Percentiles rank a stretch among this genome's conserved stretches.
phyloP scores from a whole-genome alignment of 2,888 invertebrate species.

The Chalcosyrphus nemorum region DNA sequence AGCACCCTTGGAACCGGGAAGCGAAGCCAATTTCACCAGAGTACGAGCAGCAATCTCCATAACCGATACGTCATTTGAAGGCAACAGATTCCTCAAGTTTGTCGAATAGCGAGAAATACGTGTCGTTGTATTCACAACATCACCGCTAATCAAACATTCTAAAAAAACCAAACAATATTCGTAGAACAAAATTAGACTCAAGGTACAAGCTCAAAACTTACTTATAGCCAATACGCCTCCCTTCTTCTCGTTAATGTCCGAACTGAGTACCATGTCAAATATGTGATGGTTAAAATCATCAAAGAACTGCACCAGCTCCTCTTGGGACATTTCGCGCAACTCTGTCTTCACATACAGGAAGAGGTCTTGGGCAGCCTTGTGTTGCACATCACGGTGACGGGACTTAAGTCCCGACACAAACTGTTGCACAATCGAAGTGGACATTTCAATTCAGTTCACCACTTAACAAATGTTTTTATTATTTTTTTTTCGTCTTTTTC shows the following conservation, averaged over 20 bases:
- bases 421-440: conserved; percentile 86
- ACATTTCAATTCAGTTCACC: conserved; percentile 75
- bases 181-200: too few relatives aligned
- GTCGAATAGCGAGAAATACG: conserved; percentile 96
- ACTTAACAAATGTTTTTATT: conserved; percentile 4
- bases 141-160: conserved; percentile 96
- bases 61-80: conserved; percentile 94
- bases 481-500: background rate
- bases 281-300: conserved; percentile 98
- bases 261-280: conserved; percentile 97
- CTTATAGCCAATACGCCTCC: conserved; percentile 97
- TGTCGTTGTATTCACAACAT: conserved; percentile 95
- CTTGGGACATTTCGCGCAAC: conserved; percentile 93
- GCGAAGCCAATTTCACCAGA: conserved; percentile 94
- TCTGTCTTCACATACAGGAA: conserved; percentile 96
- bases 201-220: conserved; percentile 81
- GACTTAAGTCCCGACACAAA: conserved; percentile 95
- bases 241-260: conserved; percentile 96
- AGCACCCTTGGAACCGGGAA: conserved; percentile 95
- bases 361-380: conserved; percentile 93
- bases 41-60: conserved; percentile 98
- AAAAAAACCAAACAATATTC: conserved; percentile 75
- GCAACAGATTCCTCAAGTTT: conserved; percentile 93
- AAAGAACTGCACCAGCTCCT: conserved; percentile 94
- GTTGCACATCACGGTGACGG: conserved; percentile 91